Base-by-base conservation (phyloP, 2,888 invertebrate genomes). In the Torymus texanus region DNA sequence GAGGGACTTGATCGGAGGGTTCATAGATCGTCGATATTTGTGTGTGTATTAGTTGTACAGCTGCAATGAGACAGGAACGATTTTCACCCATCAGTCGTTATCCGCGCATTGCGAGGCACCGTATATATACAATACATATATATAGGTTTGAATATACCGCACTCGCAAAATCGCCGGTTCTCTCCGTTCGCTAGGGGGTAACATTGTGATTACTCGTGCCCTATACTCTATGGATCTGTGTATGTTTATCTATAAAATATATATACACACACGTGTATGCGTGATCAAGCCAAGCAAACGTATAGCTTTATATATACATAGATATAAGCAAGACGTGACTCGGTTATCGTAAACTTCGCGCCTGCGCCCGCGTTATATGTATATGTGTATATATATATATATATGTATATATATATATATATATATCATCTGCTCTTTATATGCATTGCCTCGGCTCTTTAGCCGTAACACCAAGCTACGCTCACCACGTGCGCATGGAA, bases 401-500 rank as follows among this genome's bases (percentile, higher is more conserved):
- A 63, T 74, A 62, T 68, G 68, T 71, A 71, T 75, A 63, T 74
- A 62, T 68, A 74, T 71, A 71, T 75, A n/a, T n/a, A 63, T 74
- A 62, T 68, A 74, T 71, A 71, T 75, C 79, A 79, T 61, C 71
- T 79, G 71, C 66, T 79, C 79, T 79, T 75, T 79, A 79, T 29
- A 29, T 75, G 75, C 75, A 75, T 79, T 75, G 66, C 79, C 68
- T 72, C 16, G 67, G 67, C 71, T 79, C 72, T 72, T 75, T 79
- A 80, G 77, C 68, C 74, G 70, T 77, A 65, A 77, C 70, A 5
- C 29, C 29, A 0, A 68, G 74, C 61, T 55, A 2, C 70, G 21
- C 51, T 61, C 50, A 59, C 18, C 74, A 74, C 59, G 70, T 70
- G 41, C 29, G 21, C 18, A 11, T 63, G 10, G 1, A 62, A 56